Evolutionary conservation across 2,797 vertebrate genomes (phyloP).

Genomic region (Gouania willdenowi): DNA sequence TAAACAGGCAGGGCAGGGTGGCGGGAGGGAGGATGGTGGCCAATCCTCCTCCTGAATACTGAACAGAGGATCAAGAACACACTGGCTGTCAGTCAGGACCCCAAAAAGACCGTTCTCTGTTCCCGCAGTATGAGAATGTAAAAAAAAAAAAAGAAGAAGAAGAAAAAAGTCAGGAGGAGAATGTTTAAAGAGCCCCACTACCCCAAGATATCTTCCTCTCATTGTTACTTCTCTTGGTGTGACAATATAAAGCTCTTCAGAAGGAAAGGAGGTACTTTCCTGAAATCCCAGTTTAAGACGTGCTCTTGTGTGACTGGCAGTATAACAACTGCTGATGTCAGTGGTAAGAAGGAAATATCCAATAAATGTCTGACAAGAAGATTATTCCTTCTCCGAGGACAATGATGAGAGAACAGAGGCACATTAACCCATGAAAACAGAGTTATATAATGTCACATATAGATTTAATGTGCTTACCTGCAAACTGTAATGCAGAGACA

Average conservation of each 20-base stretch:
- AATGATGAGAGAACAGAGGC: no score
- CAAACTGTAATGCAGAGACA: conserved; percentile 86
- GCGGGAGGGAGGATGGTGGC: conserved; percentile 45
- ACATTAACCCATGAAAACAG: no score
- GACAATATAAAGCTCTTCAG: no score
- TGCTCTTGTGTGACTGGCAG: no score
- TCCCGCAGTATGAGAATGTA: conserved; percentile 41
- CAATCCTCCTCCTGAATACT: conserved; percentile 68
- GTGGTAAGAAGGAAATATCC: no score
- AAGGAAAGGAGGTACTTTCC: not conserved
- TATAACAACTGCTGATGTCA: no score
- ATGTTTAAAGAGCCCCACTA: conserved; percentile 18
- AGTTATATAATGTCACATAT: no score
- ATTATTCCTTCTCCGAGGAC: no score
- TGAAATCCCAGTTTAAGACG: conserved; percentile 5
- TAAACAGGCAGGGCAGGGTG: conserved; percentile 65
- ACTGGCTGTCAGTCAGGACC: conserved; percentile 50
- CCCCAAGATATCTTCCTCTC: not conserved
- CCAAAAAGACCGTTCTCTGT: conserved; percentile 43
- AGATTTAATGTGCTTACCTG: conserved; percentile 78
- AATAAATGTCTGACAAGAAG: no score
- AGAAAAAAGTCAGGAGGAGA: conserved; percentile 32
- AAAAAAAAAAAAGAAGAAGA: no score
- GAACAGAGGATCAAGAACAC: conserved; percentile 68
- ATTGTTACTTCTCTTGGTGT: not conserved